These are phyloP conservation scores for Apus apus DNA, from an alignment of 2,113 vertebrate species.

Conservation along the genomic window DNA sequence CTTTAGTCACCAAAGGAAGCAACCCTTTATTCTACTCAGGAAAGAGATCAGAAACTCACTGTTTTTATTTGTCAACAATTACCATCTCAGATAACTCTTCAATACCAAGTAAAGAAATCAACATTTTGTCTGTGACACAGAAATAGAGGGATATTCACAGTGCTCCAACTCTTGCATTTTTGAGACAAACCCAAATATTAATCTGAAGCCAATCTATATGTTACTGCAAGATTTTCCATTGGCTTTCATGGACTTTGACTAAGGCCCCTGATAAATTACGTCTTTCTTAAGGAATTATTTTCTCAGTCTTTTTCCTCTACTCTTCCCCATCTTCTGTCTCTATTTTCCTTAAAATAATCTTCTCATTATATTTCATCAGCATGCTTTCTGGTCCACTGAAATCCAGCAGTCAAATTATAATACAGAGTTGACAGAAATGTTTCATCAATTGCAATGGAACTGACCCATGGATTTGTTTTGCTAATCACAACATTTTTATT, in stretches of 20 bases:
- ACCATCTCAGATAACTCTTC: background rate
- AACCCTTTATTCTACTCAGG: background rate
- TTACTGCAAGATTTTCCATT: background rate
- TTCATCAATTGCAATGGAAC: background rate
- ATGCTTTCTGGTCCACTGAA: background rate
- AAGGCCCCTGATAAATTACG: background rate
- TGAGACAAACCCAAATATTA: background rate
- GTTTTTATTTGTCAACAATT: background rate
- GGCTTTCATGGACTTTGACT: background rate
- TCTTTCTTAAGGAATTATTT: background rate
- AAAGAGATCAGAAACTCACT: background rate
- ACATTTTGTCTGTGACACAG: background rate
- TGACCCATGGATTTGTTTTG: background rate
- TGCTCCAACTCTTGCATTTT: background rate
- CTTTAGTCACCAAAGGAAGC: background rate
- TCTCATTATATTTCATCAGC: background rate
- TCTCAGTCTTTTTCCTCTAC: background rate
- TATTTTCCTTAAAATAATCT: background rate
- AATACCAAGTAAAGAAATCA: background rate
- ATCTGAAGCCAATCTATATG: background rate
- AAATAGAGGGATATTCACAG: background rate
- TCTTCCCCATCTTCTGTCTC: background rate
- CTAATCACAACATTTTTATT: background rate
- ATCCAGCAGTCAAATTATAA: background rate
- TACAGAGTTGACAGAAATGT: background rate